Base-by-base conservation (phyloP, 2,888 invertebrate genomes). In the Silvanus unidentatus region DNA sequence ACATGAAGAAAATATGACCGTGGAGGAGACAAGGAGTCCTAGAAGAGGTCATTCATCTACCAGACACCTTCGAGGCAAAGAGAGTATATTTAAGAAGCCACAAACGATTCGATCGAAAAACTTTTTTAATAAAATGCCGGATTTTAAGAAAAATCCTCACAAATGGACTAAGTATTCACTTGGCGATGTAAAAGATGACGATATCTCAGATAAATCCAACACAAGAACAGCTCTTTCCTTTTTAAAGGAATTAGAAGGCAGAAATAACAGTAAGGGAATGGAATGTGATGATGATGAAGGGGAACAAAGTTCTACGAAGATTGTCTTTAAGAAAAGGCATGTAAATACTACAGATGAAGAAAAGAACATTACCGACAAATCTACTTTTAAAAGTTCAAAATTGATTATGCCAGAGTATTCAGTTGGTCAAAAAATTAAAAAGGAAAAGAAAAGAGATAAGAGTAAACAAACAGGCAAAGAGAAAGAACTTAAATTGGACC, bases 391-490 rank as follows among this genome's bases (percentile, higher is more conserved):
- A 60, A 81, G 77, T 48, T 82, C 80, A 44, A 89, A 86, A 70
- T 64, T 87, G 36, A 71, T 88, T 0, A 85, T 89, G 85, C 89
- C 90, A 0, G 89, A 90, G 61, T 89, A 89, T 75, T 80, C 87
- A 11, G 79, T 90, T 45, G 90, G 90, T 0, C 76, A 78, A 53
- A 78, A 77, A 54, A 71, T 69, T 39, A 76, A 73, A 53, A 79
- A 74, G 59, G 73, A 73, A 44, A 77, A 73, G 47, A 67, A 54
- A 29, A 64, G 49, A 12, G 58, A 47, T 14, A 60, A 50, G 39
- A 50, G 49, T 37, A 53, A 57, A 43, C 13, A 40, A 39, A 39
- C 46, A 13, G 3, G 13, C n/a, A 58, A 53, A 39, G 50, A 50
- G 29, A 69, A 65, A 50, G 70, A 75, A 54, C 60, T 82, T 14